Evolutionary conservation across 2,797 vertebrate species (phyloP).

Genomic region (Semotilus atromaculatus): DNA sequence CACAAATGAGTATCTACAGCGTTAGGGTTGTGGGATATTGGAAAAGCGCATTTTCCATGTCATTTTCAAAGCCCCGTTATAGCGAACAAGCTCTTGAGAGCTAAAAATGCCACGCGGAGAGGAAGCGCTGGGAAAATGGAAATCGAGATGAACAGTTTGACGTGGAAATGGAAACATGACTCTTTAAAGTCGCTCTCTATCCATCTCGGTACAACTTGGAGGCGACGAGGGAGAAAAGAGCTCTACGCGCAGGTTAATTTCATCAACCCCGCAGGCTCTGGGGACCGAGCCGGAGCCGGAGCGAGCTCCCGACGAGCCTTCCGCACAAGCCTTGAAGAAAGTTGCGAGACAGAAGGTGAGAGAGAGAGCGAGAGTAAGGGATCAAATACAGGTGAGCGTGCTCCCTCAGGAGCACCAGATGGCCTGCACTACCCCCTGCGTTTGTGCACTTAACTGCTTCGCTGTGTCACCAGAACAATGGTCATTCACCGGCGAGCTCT

Average conservation of each 20-base stretch:
- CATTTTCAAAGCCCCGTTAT: conserved; percentile 32
- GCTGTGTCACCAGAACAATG: conserved; percentile 75
- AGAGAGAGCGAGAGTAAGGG: conserved; percentile 40
- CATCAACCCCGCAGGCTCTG: conserved; percentile 69
- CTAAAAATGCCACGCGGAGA: conserved; percentile 16
- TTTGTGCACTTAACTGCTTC: conserved; percentile 59
- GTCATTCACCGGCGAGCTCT: conserved; percentile 64
- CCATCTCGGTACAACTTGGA: conserved; percentile 62
- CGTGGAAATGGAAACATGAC: conserved; percentile 23
- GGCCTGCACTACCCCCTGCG: conserved; percentile 65
- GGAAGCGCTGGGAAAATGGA: conserved; percentile 12
- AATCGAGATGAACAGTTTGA: conserved; percentile 22
- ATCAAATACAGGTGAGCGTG: conserved; percentile 68
- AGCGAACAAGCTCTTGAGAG: conserved; percentile 30
- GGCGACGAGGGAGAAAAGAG: conserved; percentile 62
- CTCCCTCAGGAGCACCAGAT: conserved; percentile 67
- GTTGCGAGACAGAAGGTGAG: conserved; percentile 61
- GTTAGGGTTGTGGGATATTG: conserved; percentile 31
- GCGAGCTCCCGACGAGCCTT: conserved; percentile 66
- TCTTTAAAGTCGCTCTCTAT: conserved; percentile 72
- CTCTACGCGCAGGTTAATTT: conserved; percentile 77
- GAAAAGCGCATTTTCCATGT: conserved; percentile 32
- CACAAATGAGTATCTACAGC: conserved; percentile 46
- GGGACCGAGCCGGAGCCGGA: conserved; percentile 63
- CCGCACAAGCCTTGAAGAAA: conserved; percentile 70